Conservation (phyloP, 2,797 vertebrate species). For the Scolopax bukidnonensis region DNA sequence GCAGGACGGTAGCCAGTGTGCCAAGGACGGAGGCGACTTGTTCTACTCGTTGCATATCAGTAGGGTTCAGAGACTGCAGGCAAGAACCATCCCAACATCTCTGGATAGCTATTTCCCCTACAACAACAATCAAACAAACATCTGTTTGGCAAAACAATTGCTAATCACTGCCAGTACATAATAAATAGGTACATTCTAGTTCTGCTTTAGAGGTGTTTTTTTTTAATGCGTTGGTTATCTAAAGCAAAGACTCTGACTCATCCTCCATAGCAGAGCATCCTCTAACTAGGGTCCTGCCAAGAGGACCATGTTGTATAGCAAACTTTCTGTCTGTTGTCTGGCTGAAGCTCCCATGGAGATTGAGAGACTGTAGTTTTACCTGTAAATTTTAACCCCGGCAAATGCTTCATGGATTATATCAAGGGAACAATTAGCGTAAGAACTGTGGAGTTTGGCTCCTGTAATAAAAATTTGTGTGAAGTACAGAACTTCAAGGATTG, state of each 20-base stretch:
- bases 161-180: not conserved
- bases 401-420: not conserved
- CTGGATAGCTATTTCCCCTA: not conserved
- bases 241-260: not conserved
- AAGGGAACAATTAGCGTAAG: not conserved
- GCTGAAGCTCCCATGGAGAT: not conserved
- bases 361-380: not conserved
- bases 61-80: rapidly evolving
- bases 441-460: not conserved
- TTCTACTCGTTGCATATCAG: rapidly evolving
- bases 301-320: not conserved
- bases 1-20: not conserved
- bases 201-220: not conserved
- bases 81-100: not conserved
- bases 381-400: not conserved
- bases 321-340: not conserved
- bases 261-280: not conserved
- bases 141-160: not conserved
- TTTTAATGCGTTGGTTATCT: not conserved
- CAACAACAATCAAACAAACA: not conserved
- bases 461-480: not conserved
- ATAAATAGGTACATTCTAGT: not conserved
- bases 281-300: not conserved
- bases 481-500: not conserved
- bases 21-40: not conserved